Conservation (phyloP, 2,113 vertebrate species). For the Eleginops maclovinus region DNA sequence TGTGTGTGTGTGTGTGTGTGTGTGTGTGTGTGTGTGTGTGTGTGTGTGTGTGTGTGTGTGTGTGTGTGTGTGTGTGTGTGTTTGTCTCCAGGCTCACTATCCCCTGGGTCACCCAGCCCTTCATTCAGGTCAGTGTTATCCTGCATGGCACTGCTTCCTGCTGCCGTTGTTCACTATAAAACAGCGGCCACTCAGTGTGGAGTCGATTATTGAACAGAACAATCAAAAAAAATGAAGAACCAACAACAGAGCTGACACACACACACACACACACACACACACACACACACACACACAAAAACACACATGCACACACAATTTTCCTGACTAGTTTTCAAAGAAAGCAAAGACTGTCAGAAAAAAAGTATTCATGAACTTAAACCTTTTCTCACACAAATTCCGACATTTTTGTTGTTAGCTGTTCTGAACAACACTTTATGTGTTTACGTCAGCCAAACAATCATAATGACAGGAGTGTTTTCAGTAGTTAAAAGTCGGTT, state of each 20-base stretch:
- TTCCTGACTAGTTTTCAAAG: neutral
- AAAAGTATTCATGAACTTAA: neutral
- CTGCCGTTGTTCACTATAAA: slow-evolving; percentile 48
- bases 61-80: slow-evolving; percentile 30
- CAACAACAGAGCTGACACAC: slow-evolving; percentile 22
- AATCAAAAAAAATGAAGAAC: slow-evolving; percentile 64
- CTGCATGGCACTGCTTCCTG: slow-evolving; percentile 73
- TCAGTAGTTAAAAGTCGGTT: slow-evolving; percentile 11
- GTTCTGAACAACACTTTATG: slow-evolving; percentile 3
- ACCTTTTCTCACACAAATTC: neutral
- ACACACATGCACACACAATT: slow-evolving; percentile 5
- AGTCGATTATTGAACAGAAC: slow-evolving; percentile 62
- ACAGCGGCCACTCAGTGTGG: slow-evolving; percentile 39
- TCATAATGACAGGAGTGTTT: slow-evolving; percentile 13
- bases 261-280: slow-evolving; percentile 3
- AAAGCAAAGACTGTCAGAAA: neutral
- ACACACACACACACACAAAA: slow-evolving; percentile 20
- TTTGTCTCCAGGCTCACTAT: slow-evolving; percentile 29
- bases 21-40: slow-evolving; percentile 31
- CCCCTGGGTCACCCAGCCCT: slow-evolving; percentile 68
- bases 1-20: slow-evolving; percentile 29
- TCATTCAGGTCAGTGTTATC: slow-evolving; percentile 70
- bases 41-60: slow-evolving; percentile 22
- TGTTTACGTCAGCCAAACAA: slow-evolving; percentile 7
- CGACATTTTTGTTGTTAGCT: neutral